Evolutionary conservation across 2,888 invertebrate genomes (phyloP).

Genomic region (Pristionchus maxplancki): DNA sequence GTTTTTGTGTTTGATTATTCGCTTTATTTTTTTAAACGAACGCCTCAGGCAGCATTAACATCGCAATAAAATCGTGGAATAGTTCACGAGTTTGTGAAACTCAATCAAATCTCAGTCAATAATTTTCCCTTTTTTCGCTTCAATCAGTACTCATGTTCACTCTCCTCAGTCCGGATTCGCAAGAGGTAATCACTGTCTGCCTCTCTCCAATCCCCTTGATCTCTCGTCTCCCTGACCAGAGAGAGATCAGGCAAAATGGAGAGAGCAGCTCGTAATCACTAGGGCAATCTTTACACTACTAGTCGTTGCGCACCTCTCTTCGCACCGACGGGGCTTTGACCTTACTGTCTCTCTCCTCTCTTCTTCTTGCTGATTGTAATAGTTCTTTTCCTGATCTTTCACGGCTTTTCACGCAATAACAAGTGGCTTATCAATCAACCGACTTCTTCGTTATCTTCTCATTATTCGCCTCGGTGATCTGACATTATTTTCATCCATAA

Average conservation of each 20-base stretch:
- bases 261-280: background rate
- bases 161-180: background rate
- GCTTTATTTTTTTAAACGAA: background rate
- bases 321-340: background rate
- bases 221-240: background rate
- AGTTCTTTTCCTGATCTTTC: background rate
- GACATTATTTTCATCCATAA: too few species aligned
- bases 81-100: background rate
- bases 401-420: background rate
- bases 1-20: background rate
- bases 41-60: background rate
- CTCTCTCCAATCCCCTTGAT: background rate
- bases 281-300: conserved; percentile 14
- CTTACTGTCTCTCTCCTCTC: background rate
- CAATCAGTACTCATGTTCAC: background rate
- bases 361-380: background rate
- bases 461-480: background rate
- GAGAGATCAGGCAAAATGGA: background rate
- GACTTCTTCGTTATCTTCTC: background rate
- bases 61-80: background rate
- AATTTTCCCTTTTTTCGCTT: background rate
- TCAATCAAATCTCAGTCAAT: too few species aligned
- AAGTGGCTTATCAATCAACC: background rate
- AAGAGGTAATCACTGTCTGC: background rate
- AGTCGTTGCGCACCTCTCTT: background rate